Evolutionary conservation across 2,797 vertebrate species (phyloP), one percentile per base, ranked within the genome.

Genomic region (Myotis vivesi): DNA sequence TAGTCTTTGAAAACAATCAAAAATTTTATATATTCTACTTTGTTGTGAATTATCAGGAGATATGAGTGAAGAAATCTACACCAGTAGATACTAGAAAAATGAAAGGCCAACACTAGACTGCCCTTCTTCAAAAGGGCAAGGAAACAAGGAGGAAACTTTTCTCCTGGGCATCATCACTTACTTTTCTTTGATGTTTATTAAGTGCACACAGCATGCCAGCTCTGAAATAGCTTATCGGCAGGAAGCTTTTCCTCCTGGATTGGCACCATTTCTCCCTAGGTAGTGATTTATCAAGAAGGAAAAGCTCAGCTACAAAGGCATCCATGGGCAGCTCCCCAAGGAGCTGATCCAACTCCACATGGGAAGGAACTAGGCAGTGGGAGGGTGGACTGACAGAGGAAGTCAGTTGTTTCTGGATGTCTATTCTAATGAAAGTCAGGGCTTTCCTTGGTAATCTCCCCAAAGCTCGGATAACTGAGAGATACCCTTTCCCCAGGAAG

Each of bases 141-240:
- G 5, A 92, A 88, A 53, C 20, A 90, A 88, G 10, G 22, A 66
- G 25, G 20, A 87, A 96, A 77, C 6, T 13, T 71, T 73, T 92
- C 62, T 69, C 72, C 4, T 87, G 79, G 75, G 62, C 22, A 44
- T 81, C 44, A 88, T 59, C 46, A 38, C 25, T 82, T 76, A 49
- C n/a, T 88, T 89, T 76, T 69, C 76, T 83, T 94, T 69, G 51
- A 88, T 93, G 6, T 82, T 81, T 94, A 81, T 62, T 89, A 94
- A 91, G 41, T 86, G 33, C 30, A 84, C 2, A 4, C 23, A 81
- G 72, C 62, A 72, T 28, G 20, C 77, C 81, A 85, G 75, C 22
- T 91, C 62, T 89, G 59, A 96, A 91, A 81, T 30, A 92, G 30
- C 57, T 46, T 71, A 51, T 30, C 51, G 6, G 33, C 25, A 72